Percentiles rank a stretch among this genome's conserved stretches.
Evolutionary conservation across 2,888 invertebrate species (phyloP).

Genomic region (Gari tellinella): DNA sequence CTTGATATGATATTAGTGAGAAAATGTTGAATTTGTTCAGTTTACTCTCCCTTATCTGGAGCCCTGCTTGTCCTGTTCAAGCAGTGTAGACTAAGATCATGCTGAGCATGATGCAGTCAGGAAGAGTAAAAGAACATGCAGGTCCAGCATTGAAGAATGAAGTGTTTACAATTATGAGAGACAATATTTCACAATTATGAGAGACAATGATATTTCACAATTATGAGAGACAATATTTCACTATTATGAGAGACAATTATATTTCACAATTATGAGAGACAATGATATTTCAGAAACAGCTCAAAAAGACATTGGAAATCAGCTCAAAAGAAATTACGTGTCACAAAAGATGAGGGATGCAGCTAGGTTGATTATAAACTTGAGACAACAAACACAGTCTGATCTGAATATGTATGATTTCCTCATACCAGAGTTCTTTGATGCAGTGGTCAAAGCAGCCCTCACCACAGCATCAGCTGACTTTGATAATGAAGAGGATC

Average conservation of each 20-base stretch:
- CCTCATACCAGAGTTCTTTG: conserved; percentile 1
- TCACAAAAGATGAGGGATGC: conserved; percentile 7
- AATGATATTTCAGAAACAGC: conserved; percentile 3
- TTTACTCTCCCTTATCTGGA: no score
- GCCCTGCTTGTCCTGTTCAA: no score
- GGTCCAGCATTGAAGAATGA: conserved; percentile 5
- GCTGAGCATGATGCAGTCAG: conserved; percentile 2
- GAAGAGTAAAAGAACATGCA: conserved; percentile 1
- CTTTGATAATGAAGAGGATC: conserved; percentile 10
- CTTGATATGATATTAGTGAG: no score
- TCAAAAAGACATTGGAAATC: conserved; percentile 5
- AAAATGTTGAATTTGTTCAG: no score
- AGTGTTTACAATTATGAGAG: conserved; percentile 9
- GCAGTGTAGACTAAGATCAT: no score
- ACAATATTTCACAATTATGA: conserved; percentile 1
- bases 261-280: conserved; percentile 6
- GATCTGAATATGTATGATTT: conserved; percentile 6
- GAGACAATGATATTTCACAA: conserved; percentile 3
- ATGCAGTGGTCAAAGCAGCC: conserved; percentile 7
- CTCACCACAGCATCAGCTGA: conserved; percentile 8
- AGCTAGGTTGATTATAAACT: conserved; percentile 3
- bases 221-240: no score
- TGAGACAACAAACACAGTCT: background rate
- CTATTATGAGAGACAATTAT: no score
- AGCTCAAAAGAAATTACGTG: conserved; percentile 6